Evolutionary conservation across 2,888 invertebrate genomes (phyloP).

Genomic region (Drepanosiphum platanoidis): DNA sequence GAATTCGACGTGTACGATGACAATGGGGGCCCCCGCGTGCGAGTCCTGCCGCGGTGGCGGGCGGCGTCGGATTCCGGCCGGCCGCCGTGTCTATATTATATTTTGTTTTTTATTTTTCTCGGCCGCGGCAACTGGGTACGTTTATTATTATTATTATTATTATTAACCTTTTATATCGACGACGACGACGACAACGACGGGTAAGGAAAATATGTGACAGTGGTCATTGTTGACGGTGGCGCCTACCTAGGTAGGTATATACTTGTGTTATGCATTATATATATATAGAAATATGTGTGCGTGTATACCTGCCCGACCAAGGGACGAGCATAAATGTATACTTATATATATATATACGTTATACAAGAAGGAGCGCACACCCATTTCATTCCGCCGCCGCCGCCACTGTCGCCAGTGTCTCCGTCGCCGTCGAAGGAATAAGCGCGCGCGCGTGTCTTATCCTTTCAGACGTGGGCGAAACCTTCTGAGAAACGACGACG

Average conservation of each 20-base stretch:
- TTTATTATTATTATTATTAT: conserved; percentile 51
- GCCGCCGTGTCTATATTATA: conserved; percentile 30
- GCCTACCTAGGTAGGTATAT: conserved; percentile 26
- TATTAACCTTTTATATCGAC: conserved; percentile 51
- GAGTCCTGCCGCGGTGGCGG: not conserved
- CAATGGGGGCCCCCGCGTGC: conserved; percentile 37
- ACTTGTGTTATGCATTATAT: not conserved
- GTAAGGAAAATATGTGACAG: conserved; percentile 58
- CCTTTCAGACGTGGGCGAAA: conserved; percentile 25
- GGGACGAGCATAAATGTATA: too few relatives aligned
- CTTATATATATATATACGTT: not conserved
- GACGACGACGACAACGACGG: too few relatives aligned
- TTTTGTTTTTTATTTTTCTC: conserved; percentile 15
- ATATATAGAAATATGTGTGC: not conserved
- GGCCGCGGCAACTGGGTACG: not conserved
- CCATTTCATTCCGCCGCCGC: not conserved
- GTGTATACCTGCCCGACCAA: not conserved
- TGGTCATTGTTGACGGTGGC: conserved; percentile 62
- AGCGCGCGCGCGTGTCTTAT: not conserved
- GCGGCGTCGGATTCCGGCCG: conserved; percentile 31
- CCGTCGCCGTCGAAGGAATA: conserved; percentile 7
- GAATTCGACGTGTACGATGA: conserved; percentile 19
- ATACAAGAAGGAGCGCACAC: not conserved
- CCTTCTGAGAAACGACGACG: conserved; percentile 38
- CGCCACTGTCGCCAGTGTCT: not conserved